These are phyloP conservation scores for Acronicta leporina DNA, from an alignment of 2,888 invertebrate species.

Conservation along the genomic window DNA sequence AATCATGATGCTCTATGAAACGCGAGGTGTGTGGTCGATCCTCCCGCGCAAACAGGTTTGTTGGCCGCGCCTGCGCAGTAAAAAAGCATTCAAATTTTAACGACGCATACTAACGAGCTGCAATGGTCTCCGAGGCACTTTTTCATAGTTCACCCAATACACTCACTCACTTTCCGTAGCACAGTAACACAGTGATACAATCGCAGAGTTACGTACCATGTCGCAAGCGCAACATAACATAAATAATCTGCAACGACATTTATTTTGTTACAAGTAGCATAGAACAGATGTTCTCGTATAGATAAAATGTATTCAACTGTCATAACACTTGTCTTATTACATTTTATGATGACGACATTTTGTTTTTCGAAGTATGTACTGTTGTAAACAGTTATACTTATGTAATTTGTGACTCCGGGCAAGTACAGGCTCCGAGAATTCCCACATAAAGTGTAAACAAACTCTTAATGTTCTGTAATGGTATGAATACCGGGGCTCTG, in stretches of 20 bases:
- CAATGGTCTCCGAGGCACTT: conserved; percentile 49
- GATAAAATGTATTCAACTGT: conserved; percentile 74
- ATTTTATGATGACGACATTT: conserved; percentile 63
- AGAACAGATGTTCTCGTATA: conserved; percentile 75
- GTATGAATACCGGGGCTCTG: conserved; percentile 19
- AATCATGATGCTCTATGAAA: conserved; percentile 48
- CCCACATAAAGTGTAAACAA: conserved; percentile 29
- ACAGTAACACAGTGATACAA: conserved; percentile 75
- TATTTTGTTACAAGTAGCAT: conserved; percentile 74
- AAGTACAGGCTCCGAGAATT: conserved; percentile 21
- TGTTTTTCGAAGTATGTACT: conserved; percentile 44
- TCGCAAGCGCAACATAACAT: conserved; percentile 68
- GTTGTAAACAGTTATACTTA: conserved; percentile 24
- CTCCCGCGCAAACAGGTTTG: conserved; percentile 76
- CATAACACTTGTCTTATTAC: conserved; percentile 69
- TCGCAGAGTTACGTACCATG: conserved; percentile 69
- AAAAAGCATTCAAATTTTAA: conserved; percentile 82
- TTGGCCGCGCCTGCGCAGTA: conserved; percentile 66
- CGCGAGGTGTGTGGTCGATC: conserved; percentile 72
- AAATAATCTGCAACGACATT: conserved; percentile 77
- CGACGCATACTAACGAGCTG: conserved; percentile 70
- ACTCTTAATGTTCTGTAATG: conserved; percentile 23
- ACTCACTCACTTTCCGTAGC: conserved; percentile 80
- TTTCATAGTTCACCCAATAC: conserved; percentile 71
- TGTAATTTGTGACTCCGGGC: conserved; percentile 24